Conservation (phyloP, 53 echinoderm and acorn worm genomes). For the Mesocentrotus franciscanus region DNA sequence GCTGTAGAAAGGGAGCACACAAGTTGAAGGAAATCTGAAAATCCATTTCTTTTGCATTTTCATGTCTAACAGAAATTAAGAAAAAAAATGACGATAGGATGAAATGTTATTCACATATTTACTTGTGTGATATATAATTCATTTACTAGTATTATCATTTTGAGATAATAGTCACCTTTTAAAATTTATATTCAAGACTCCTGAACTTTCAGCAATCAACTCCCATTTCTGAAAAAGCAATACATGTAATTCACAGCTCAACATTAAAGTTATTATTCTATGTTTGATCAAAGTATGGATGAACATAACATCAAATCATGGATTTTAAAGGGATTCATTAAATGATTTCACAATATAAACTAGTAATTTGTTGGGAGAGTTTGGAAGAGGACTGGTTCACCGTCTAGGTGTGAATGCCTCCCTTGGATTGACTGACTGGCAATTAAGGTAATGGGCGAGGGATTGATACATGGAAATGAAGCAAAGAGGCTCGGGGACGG, state of each 20-base stretch:
- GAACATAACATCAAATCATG: background rate
- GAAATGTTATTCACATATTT: background rate
- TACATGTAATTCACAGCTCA: background rate
- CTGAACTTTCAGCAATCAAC: background rate
- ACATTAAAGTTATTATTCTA: background rate
- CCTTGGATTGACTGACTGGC: constrained; percentile 51
- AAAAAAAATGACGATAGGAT: background rate
- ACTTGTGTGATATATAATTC: background rate
- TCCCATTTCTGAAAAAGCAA: background rate
- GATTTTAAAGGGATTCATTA: background rate
- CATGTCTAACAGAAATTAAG: background rate
- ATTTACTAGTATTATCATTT: background rate
- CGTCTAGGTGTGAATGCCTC: constrained; percentile 14
- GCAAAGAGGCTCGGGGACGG: constrained; percentile 33
- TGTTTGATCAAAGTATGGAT: background rate
- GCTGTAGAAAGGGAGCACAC: background rate
- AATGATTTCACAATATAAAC: background rate
- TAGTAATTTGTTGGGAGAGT: background rate
- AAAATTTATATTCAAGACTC: background rate
- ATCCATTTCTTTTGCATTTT: background rate
- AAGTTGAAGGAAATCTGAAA: background rate
- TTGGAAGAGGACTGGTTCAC: background rate
- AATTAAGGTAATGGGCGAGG: constrained; percentile 66
- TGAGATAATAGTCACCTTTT: background rate
- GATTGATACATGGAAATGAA: constrained; percentile 61